Evolutionary conservation across 2,113 vertebrate genomes (phyloP), one percentile per base, ranked within the genome.

Genomic region (Sinosuthora webbiana): DNA sequence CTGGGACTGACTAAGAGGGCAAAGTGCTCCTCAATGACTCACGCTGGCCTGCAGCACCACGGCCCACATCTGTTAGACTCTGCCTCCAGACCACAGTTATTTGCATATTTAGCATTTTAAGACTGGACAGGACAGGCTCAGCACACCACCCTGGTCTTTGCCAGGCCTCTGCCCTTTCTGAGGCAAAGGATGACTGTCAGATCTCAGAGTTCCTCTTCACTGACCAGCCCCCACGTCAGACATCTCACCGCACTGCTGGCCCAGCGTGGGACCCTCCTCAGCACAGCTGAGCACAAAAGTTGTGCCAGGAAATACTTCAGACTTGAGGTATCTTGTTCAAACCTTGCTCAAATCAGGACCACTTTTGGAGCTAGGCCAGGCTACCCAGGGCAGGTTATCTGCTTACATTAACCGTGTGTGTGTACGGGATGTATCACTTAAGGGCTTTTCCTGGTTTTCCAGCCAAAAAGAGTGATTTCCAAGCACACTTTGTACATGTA

Each of bases 261-360:
- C 45, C 37, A 70, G n/a, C 0, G 0, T 5, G 5, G 37, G 27
- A 25, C 28, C 9, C 37, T 62, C 13, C 27, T 62, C 14, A 49
- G 18, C 42, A 60, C n/a, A 90, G 55, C 18, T 3, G 0, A 73
- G n/a, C 37, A n/a, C 62, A 45, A 4, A 90, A 75, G 39, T 3
- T 85, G 37, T 22, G 22, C 30, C 63, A 90, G 39, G 47, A 75
- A 41, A 63, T 37, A 53, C 20, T 50, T 50, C 42, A 45, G 17
- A 23, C 17, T 13, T 8, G n/a, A 62, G 10, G 19, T 19, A 60
- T 44, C 37, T 53, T 6, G 1, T 47, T 47, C 56, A 82, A 88
- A 9, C 22, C 42, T 39, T 71, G 28, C 62, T 83, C 42, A 63
- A 71, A 90, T 47, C 47, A 53, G 41, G 6, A 47, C 62, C 74